phyloP scores from a whole-genome alignment of 64 coral and sea anemone genomes.

The Montipora foliosa region DNA sequence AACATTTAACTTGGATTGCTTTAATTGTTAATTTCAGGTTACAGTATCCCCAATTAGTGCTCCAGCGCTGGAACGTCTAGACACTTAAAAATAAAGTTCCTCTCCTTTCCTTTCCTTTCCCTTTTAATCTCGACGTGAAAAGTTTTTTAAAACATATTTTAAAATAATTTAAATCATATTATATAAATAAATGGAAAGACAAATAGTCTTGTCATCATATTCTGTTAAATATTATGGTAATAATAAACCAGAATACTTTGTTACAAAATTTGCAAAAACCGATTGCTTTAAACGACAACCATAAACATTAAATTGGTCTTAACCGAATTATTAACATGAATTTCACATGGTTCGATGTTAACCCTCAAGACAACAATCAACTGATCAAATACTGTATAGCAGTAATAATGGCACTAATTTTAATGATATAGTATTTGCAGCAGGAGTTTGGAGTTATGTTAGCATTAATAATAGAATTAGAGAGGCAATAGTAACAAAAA shows the following conservation, averaged over 20 bases:
- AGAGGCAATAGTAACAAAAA: background rate
- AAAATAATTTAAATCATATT: background rate
- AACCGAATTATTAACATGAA: background rate
- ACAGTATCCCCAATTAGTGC: no score
- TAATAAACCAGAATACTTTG: background rate
- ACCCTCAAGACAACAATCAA: background rate
- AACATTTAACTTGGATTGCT: no score
- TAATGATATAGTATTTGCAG: background rate
- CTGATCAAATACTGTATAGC: background rate
- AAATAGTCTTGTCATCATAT: background rate
- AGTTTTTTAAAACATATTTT: background rate
- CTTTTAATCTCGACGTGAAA: background rate
- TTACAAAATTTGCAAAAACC: background rate
- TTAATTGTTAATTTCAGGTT: no score
- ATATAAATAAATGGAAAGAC: background rate
- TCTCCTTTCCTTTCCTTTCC: no score
- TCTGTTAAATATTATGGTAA: background rate
- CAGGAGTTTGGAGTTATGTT: background rate
- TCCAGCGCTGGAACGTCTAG: no score
- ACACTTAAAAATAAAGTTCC: no score
- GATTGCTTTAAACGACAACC: background rate
- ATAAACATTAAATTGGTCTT: background rate
- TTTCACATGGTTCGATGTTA: constrained; percentile 3
- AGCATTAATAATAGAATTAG: background rate
- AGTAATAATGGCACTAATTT: background rate